Evolutionary conservation across 2,113 vertebrate species (phyloP).

Genomic region (Pipra filicauda): DNA sequence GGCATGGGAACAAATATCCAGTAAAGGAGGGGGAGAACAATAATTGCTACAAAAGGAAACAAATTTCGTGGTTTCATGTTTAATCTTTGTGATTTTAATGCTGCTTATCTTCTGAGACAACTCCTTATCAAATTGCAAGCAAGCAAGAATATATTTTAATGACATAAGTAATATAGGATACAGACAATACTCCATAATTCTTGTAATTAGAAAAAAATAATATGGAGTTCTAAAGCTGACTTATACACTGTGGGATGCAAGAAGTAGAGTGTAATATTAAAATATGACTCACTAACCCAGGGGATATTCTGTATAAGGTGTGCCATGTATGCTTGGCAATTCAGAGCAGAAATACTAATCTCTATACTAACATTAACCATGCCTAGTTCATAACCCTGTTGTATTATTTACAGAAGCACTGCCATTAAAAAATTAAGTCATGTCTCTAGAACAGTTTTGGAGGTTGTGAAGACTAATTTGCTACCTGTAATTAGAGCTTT

Average conservation of each 20-base stretch:
- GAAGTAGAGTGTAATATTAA: not conserved
- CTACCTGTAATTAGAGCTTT: slow-evolving; percentile 40
- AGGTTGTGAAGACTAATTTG: slow-evolving; percentile 28
- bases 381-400: not conserved
- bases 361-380: not conserved
- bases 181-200: not conserved
- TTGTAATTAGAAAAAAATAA: not conserved
- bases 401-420: not conserved
- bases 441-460: slow-evolving; percentile 6
- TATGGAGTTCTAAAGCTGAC: not conserved
- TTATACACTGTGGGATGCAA: not conserved
- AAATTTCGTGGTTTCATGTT: not conserved
- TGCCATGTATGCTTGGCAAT: not conserved
- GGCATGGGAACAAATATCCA: not conserved
- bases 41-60: not conserved
- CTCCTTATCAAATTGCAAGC: not conserved
- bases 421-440: slow-evolving; percentile 33
- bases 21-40: not conserved
- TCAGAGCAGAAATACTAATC: not conserved
- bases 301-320: not conserved
- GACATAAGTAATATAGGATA: not conserved
- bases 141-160: not conserved
- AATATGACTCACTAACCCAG: slow-evolving; percentile 14
- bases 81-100: not conserved
- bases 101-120: not conserved